Percentiles rank a stretch among this genome's conserved stretches.
Conservation (phyloP, 2,113 vertebrate genomes). For the Typhlomys cinereus region DNA sequence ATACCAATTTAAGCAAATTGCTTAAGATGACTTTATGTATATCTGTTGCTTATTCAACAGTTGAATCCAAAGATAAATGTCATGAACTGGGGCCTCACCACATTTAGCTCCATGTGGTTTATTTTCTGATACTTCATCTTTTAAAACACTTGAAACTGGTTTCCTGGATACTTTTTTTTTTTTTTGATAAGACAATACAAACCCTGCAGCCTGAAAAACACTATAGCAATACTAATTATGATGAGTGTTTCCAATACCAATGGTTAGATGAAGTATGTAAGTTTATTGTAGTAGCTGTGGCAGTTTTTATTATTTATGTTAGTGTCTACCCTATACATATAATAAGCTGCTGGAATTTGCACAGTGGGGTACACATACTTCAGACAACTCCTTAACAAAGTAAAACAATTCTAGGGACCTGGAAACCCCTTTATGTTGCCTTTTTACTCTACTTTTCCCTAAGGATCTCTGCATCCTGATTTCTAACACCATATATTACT, state of each 20-base stretch:
- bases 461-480: not conserved
- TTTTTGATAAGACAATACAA: not conserved
- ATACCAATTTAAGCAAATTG: not conserved
- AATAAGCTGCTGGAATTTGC: not conserved
- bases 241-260: not conserved
- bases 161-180: not conserved
- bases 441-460: not conserved
- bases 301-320: not conserved
- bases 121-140: not conserved
- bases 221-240: not conserved
- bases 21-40: not conserved
- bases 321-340: not conserved
- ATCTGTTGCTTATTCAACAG: not conserved
- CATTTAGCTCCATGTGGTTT: not conserved
- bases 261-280: not conserved
- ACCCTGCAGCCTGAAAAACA: not conserved
- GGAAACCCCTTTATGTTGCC: not conserved
- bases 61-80: not conserved
- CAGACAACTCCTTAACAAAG: not conserved
- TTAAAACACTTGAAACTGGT: not conserved
- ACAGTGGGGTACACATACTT: not conserved
- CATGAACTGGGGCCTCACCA: not conserved
- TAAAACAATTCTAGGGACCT: not conserved
- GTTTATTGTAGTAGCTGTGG: not conserved
- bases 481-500: not conserved